Evolutionary conservation across 2,797 vertebrate species (phyloP).

Genomic region (Melopsittacus undulatus): DNA sequence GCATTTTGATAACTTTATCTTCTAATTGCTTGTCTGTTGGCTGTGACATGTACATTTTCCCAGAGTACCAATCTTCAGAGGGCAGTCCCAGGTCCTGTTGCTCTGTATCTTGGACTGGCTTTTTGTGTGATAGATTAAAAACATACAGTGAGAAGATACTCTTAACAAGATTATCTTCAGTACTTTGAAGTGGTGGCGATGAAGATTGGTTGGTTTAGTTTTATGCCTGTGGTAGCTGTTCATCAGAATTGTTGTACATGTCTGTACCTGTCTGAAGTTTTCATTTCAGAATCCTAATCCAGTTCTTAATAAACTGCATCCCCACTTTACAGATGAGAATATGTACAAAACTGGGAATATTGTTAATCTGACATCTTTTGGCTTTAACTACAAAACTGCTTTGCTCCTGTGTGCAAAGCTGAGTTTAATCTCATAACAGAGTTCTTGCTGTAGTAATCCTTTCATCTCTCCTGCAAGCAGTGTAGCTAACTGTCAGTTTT

Average conservation of each 20-base stretch:
- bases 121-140: neutral
- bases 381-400: neutral
- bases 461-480: neutral
- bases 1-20: neutral
- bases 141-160: neutral
- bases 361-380: constrained; percentile 12
- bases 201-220: neutral
- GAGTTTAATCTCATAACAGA: neutral
- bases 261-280: neutral
- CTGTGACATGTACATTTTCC: neutral
- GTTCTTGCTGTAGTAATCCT: neutral
- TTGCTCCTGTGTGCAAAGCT: neutral
- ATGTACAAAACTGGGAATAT: neutral
- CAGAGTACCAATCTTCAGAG: neutral
- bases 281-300: neutral
- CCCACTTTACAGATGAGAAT: neutral
- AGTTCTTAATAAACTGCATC: neutral
- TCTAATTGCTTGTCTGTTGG: neutral
- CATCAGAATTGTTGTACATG: neutral
- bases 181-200: neutral
- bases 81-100: neutral
- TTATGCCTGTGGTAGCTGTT: neutral
- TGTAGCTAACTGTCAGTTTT: neutral
- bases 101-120: neutral
- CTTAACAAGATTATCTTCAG: neutral